phyloP scores from a whole-genome alignment of 2,888 invertebrate species.

The Trichacis sp. region DNA sequence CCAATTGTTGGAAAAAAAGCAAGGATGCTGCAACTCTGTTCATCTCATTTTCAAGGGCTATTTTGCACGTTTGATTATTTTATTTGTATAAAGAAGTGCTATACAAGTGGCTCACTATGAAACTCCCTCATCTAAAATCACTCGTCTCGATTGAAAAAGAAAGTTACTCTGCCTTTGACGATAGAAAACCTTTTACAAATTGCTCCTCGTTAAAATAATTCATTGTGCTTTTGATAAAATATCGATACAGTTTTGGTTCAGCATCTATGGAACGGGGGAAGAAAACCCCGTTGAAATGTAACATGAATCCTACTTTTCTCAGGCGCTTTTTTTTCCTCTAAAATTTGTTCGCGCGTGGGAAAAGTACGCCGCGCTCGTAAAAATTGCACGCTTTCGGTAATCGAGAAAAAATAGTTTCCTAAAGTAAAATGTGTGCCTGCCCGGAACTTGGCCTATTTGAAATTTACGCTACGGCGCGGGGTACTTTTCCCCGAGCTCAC shows the following conservation, averaged over 20 bases:
- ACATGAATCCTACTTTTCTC: not conserved
- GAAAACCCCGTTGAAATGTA: too few species aligned
- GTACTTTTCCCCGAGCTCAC: not conserved
- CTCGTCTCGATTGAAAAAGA: slow-evolving; percentile 23
- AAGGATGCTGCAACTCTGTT: slow-evolving; percentile 19
- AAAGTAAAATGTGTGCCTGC: too few species aligned
- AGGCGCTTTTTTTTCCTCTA: not conserved
- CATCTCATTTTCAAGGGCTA: slow-evolving; percentile 20
- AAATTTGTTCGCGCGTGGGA: too few species aligned
- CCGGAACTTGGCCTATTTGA: too few species aligned
- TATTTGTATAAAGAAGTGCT: slow-evolving; percentile 39
- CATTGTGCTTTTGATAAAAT: not conserved
- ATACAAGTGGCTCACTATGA: slow-evolving; percentile 26
- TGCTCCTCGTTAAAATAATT: not conserved
- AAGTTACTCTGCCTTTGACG: not conserved
- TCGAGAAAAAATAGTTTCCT: too few species aligned
- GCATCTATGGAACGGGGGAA: not conserved
- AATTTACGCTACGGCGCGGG: too few species aligned
- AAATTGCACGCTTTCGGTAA: too few species aligned
- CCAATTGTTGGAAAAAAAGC: too few species aligned
- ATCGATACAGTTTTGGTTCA: not conserved
- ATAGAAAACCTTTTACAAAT: slow-evolving; percentile 1
- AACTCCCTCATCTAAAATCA: slow-evolving; percentile 25
- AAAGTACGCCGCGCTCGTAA: too few species aligned
- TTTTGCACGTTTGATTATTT: slow-evolving; percentile 34